Conservation (phyloP, 2,888 invertebrate species). For the Myathropa florea region DNA sequence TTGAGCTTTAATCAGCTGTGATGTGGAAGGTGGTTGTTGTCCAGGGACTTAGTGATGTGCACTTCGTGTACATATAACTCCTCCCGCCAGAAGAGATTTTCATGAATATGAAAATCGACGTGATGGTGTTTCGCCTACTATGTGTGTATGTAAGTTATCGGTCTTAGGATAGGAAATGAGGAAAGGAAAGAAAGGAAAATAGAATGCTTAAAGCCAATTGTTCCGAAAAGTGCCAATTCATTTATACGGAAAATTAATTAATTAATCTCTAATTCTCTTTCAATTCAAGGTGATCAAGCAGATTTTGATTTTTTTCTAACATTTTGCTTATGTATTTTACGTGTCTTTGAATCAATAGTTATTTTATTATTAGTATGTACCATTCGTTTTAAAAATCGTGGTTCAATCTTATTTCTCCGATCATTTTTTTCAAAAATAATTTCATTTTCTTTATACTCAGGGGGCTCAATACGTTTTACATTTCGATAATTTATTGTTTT, state of each 20-base stretch:
- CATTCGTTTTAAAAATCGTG: neutral
- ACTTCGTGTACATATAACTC: neutral
- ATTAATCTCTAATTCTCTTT: neutral
- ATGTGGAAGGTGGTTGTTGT: too few relatives aligned
- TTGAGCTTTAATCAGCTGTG: too few relatives aligned
- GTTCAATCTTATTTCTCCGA: conserved; percentile 2
- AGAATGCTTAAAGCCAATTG: neutral
- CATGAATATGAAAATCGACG: neutral
- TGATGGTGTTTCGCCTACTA: neutral
- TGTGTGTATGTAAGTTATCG: neutral
- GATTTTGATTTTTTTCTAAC: neutral
- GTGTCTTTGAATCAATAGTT: neutral
- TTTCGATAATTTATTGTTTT: neutral
- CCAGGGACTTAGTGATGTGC: too few relatives aligned
- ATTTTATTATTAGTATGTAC: neutral
- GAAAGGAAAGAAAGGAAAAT: neutral
- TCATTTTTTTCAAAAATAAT: neutral
- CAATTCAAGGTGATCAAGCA: neutral
- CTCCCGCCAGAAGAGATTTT: neutral
- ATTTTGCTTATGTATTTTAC: neutral
- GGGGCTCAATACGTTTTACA: neutral
- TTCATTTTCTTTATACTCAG: neutral
- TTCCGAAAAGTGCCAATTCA: neutral
- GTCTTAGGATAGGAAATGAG: neutral
- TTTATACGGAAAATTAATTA: neutral